phyloP scores from a whole-genome alignment of 2,888 invertebrate genomes.

The Erannis defoliaria region DNA sequence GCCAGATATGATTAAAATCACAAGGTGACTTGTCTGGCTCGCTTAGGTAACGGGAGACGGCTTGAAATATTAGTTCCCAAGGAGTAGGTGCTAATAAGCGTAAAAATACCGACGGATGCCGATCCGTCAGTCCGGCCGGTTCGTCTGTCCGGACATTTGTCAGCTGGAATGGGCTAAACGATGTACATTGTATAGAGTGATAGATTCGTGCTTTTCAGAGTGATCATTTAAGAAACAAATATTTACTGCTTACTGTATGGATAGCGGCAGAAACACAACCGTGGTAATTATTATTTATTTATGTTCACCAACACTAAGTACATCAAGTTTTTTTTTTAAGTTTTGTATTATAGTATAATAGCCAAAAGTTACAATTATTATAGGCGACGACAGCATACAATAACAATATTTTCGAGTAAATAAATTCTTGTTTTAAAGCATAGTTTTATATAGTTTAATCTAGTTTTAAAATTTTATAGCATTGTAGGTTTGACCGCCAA shows the following conservation, averaged over 20 bases:
- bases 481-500: no score
- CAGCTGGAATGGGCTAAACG: background rate
- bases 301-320: no score
- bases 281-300: no score
- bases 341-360: no score
- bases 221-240: background rate
- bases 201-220: no score
- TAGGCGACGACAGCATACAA: no score
- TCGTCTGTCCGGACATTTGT: conserved; percentile 16
- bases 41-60: background rate
- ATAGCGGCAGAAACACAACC: background rate
- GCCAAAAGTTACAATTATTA: no score
- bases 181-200: background rate
- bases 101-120: conserved; percentile 22
- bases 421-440: no score
- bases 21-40: background rate
- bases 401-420: no score
- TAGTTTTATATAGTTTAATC: no score
- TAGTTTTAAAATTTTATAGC: no score
- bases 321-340: no score
- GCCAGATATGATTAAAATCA: background rate
- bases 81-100: conserved; percentile 16
- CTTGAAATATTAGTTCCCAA: background rate
- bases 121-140: conserved; percentile 28
- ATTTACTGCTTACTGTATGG: background rate